phyloP scores from a whole-genome alignment of 2,888 invertebrate species.

The Apamea epomidion region DNA sequence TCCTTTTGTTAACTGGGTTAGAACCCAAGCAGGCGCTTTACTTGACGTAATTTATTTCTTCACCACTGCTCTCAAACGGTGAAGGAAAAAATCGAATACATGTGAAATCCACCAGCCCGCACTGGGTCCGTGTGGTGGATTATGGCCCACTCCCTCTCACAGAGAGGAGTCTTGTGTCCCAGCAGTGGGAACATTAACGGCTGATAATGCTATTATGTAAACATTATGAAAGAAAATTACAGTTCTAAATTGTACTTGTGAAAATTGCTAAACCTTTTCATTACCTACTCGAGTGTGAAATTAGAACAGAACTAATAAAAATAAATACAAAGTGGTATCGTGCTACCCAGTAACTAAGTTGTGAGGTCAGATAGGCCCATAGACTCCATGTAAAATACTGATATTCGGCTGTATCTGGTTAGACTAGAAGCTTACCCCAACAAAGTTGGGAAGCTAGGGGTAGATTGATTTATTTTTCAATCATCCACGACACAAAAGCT shows the following conservation, averaged over 20 bases:
- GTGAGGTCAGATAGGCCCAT: too few relatives aligned
- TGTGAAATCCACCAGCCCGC: too few relatives aligned
- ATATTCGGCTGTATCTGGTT: neutral
- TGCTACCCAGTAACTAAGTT: too few relatives aligned
- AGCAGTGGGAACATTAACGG: too few relatives aligned
- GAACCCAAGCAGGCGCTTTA: too few relatives aligned
- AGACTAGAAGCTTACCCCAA: neutral
- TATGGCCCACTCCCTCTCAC: too few relatives aligned
- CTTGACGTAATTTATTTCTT: too few relatives aligned
- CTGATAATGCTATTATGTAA: neutral
- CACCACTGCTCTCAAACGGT: too few relatives aligned
- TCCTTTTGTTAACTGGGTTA: neutral
- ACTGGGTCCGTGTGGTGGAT: too few relatives aligned
- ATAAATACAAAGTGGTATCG: neutral
- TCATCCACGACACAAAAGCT: constrained; percentile 18
- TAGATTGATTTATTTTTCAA: constrained; percentile 14
- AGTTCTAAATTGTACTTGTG: neutral
- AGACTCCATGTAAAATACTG: neutral
- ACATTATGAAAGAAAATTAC: neutral
- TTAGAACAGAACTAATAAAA: neutral
- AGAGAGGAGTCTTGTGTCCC: too few relatives aligned
- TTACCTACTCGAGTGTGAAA: neutral
- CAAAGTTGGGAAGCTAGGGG: neutral
- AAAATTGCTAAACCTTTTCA: neutral
- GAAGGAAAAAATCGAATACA: too few relatives aligned